Base-by-base conservation (phyloP, 2,797 vertebrate genomes). In the Trichosurus vulpecula region DNA sequence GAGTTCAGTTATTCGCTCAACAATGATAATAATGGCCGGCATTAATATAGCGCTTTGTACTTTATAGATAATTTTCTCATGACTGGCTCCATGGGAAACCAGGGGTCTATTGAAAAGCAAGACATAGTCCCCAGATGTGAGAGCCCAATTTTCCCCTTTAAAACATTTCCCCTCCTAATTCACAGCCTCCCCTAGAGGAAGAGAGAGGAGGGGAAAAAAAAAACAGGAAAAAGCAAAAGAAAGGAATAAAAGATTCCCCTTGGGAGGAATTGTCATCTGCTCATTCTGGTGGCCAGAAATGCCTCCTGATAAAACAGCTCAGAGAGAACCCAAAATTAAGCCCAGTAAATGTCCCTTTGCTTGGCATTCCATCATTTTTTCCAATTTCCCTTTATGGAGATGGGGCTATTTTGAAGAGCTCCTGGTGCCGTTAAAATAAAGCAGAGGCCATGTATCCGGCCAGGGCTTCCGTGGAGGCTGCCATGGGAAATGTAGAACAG, bases 351-450 rank as follows among this genome's bases (percentile, higher is more conserved):
- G 27, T 90, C 58, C 8, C 8, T 92, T 54, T 74, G 0, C 94
- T 96, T 54, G 66, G 19, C 47, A 13, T 92, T 91, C 51, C 91
- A 92, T 92, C n/a, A 25, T 95, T 94, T 95, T 66, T 89, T 57
- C 52, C 91, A 54, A 0, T 93, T 95, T 35, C 56, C 47, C 94
- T 97, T 31, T 91, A 55, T 55, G 92, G 87, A 96, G 54, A 95
- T 35, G 52, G 52, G 66, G 92, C 92, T 53, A 29, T 92, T 97
- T 96, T 96, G 95, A 97, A 98, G 95, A 96, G 92, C 19, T 93
- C 91, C 57, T 95, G 54, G 0, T 2, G 2, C 91, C 95, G 9
- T 94, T 95, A 94, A 97, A 95, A 96, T 52, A 93, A 96, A 96
- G 95, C 97, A 90, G 92, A 95, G 96, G 93, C 90, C 56, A 3